A percentile compares a stretch with the other conserved stretches of the same genome.
phyloP scores from a whole-genome alignment of 2,113 vertebrate species.

The Thinocorus orbignyianus region DNA sequence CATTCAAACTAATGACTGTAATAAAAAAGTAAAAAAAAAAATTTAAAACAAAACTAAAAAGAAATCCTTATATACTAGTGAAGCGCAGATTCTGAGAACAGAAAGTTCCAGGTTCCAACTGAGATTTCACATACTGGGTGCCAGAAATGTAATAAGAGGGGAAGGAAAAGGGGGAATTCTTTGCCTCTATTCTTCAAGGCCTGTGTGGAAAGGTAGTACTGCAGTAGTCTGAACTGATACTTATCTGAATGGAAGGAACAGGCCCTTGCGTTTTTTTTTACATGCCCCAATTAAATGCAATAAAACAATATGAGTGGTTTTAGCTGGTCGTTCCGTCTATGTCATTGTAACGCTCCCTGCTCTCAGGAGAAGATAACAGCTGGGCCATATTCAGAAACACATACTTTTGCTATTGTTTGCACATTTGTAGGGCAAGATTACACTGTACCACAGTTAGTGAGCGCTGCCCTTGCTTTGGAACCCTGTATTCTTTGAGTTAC shows the following conservation, averaged over 20 bases:
- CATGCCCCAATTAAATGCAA: constrained; percentile 14
- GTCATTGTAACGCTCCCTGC: constrained; percentile 43
- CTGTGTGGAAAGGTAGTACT: neutral
- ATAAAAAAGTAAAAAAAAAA: neutral
- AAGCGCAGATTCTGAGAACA: constrained; percentile 49
- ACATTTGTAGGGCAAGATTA: constrained; percentile 36
- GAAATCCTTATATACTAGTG: too few species aligned
- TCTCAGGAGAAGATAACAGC: constrained; percentile 49
- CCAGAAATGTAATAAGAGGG: constrained; percentile 22
- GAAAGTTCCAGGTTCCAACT: constrained; percentile 36
- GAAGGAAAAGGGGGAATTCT: neutral
- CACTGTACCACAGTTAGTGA: neutral
- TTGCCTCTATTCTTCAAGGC: constrained; percentile 34
- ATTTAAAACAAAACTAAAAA: neutral
- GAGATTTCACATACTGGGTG: constrained; percentile 23
- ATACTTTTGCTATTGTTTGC: constrained; percentile 63
- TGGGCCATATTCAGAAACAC: constrained; percentile 59
- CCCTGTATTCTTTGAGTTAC: neutral
- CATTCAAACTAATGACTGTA: constrained; percentile 59
- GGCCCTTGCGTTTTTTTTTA: neutral
- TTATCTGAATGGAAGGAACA: neutral
- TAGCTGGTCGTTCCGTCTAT: neutral
- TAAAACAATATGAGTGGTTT: constrained; percentile 43
- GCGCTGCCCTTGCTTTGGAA: neutral
- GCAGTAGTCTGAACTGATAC: neutral